Conservation (phyloP, 2,888 invertebrate species). For the Synanthedon tipuliformis region DNA sequence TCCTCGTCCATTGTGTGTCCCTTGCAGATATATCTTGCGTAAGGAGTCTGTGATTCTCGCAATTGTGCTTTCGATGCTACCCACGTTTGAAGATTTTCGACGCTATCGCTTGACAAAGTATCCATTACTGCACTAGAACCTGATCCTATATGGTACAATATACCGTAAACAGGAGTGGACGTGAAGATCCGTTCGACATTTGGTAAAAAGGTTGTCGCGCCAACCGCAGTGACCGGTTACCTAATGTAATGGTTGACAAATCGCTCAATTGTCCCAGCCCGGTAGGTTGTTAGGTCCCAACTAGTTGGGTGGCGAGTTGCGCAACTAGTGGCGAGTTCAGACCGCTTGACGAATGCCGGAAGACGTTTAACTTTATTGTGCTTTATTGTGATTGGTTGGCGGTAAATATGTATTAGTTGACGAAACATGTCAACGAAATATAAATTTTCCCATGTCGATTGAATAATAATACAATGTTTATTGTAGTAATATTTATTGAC, state of each 20-base stretch:
- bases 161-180: conserved; percentile 38
- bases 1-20: conserved; percentile 64
- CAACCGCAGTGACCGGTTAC: conserved; percentile 45
- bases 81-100: conserved; percentile 46
- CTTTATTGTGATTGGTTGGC: conserved; percentile 52
- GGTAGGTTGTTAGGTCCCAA: conserved; percentile 35
- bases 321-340: conserved; percentile 39
- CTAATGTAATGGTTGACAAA: conserved; percentile 62
- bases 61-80: conserved; percentile 40
- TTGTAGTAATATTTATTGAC: too few species aligned
- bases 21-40: conserved; percentile 64
- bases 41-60: conserved; percentile 50
- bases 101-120: conserved; percentile 43
- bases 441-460: not conserved
- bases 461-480: not conserved
- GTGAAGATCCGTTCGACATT: conserved; percentile 18
- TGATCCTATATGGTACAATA: conserved; percentile 35
- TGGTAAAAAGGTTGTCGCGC: conserved; percentile 29
- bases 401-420: conserved; percentile 28
- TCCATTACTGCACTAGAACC: conserved; percentile 44
- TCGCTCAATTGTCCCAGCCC: conserved; percentile 61
- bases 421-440: conserved; percentile 10
- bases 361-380: conserved; percentile 53
- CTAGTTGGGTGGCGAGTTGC: conserved; percentile 54
- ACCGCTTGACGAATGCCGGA: conserved; percentile 57